Evolutionary conservation across 2,888 invertebrate genomes (phyloP).

Genomic region (Mythimna albipuncta): DNA sequence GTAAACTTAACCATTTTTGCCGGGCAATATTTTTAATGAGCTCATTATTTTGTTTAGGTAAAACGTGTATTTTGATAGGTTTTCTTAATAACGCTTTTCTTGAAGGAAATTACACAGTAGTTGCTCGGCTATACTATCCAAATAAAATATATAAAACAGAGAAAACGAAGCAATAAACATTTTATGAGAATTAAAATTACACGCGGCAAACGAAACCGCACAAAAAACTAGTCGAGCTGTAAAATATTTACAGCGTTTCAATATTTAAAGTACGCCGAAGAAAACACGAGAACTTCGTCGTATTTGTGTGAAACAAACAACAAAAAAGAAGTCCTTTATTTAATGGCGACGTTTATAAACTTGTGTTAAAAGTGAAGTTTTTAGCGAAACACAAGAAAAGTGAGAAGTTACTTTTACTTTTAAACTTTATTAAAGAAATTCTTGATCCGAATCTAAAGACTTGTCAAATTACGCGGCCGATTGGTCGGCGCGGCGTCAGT

Average conservation of each 20-base stretch:
- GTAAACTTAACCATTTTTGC: conserved; percentile 4
- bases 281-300: conserved; percentile 48
- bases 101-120: background rate
- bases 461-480: conserved; percentile 72
- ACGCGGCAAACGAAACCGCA: conserved; percentile 10
- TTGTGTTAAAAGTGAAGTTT: conserved; percentile 50
- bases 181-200: conserved; percentile 40
- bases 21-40: conserved; percentile 35
- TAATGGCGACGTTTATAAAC: conserved; percentile 53
- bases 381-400: conserved; percentile 53
- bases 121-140: background rate
- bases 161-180: conserved; percentile 41
- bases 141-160: conserved; percentile 38
- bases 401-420: conserved; percentile 52
- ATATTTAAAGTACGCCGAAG: conserved; percentile 58
- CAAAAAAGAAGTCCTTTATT: conserved; percentile 54
- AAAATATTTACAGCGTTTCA: conserved; percentile 59
- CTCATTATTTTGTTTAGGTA: conserved; percentile 19
- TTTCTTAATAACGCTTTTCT: background rate
- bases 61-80: background rate
- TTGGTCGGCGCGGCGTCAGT: conserved; percentile 65
- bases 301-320: conserved; percentile 60
- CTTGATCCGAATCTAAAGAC: conserved; percentile 67
- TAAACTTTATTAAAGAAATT: conserved; percentile 56
- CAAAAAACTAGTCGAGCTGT: conserved; percentile 46